Base-by-base conservation (phyloP, 2,113 vertebrate species). In the Hiodon alosoides region DNA sequence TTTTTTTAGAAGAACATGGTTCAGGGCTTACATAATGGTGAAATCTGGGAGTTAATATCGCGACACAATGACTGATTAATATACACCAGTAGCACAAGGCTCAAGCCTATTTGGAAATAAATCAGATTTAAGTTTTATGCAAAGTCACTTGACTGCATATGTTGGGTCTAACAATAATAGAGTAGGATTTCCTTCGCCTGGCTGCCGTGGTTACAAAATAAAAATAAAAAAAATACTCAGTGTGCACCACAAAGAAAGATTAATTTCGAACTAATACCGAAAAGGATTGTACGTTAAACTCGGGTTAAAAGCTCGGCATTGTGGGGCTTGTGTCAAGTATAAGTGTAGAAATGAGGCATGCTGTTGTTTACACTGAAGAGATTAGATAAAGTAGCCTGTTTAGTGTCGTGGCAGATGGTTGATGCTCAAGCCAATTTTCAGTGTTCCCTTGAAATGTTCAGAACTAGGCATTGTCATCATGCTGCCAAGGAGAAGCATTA, bases 351-450 rank as follows among this genome's bases (percentile, higher is more conserved):
- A 66, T 66, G 64, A 90, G 90, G 81, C 88, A 89, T 92, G 91
- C 86, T 92, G 90, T 85, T 91, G 90, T 90, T 93, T 47, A 93
- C 89, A 86, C 85, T 91, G 92, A 86, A 81, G 87, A 94, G 93
- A 93, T 94, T 93, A 94, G 92, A 95, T 93, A 93, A 93, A 94
- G 89, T 91, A 91, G 91, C 87, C 89, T 92, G 90, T 94, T 94
- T 94, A 87, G 91, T 89, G 87, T 90, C 90, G 83, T 92, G 90
- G 91, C 93, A 95, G 91, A 94, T 93, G 91, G 92, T 85, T 86
- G 93, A 88, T 66, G 64, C 64, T 66, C 64, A 66, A 66, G 64
- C 64, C 64, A 66, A 66, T 66, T 66, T 66, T 66, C 64, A 66
- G 31, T 31, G 31, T 31, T 31, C 31, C 31, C 31, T 31, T 31